Conservation (phyloP, 2,888 invertebrate genomes). For the Camptogramma bilineatum region DNA sequence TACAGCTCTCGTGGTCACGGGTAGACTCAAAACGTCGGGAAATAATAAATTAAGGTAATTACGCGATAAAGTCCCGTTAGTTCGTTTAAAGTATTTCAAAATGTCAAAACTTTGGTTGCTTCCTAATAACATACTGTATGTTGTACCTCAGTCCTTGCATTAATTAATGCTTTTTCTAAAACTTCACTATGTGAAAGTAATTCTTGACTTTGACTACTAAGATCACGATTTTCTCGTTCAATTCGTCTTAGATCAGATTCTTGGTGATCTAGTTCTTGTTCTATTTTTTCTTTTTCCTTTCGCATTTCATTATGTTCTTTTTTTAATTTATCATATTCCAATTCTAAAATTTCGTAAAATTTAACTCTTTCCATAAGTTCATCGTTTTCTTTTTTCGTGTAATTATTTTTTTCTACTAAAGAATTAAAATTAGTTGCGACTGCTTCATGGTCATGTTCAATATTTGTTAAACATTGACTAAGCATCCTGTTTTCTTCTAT, state of each 20-base stretch:
- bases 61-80: no score
- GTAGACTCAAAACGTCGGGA: no score
- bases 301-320: constrained; percentile 50
- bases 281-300: constrained; percentile 61
- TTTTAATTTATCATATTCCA: constrained; percentile 58
- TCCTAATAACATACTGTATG: background rate
- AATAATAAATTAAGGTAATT: no score
- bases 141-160: constrained; percentile 63
- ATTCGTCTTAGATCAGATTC: constrained; percentile 51
- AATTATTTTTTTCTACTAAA: constrained; percentile 59
- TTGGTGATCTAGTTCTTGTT: constrained; percentile 55
- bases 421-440: constrained; percentile 49
- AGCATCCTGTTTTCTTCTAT: constrained; percentile 61
- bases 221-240: constrained; percentile 58
- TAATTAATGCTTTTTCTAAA: constrained; percentile 65
- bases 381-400: constrained; percentile 59
- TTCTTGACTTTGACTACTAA: constrained; percentile 57
- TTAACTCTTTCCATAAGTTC: constrained; percentile 58
- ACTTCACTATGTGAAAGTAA: constrained; percentile 61
- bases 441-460: constrained; percentile 50
- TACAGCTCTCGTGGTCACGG: no score
- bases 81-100: background rate
- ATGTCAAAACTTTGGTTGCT: background rate
- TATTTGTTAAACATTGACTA: constrained; percentile 48
- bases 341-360: constrained; percentile 57